Conservation (phyloP, 2,113 vertebrate genomes). For the Baryphthengus martii region DNA sequence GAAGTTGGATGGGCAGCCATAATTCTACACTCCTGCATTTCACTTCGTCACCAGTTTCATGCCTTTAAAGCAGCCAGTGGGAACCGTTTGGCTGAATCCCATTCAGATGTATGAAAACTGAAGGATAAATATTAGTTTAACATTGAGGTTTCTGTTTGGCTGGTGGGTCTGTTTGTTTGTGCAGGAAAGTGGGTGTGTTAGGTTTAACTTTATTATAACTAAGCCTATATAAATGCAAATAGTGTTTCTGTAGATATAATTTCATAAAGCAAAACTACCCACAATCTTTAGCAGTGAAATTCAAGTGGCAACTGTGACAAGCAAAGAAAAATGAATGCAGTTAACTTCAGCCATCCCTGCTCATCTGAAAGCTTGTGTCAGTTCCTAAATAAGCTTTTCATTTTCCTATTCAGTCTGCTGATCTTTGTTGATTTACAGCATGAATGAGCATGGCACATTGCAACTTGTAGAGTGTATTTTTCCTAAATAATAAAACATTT, state of each 20-base stretch:
- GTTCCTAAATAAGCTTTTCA: conserved; percentile 83
- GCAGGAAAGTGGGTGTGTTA: conserved; percentile 21
- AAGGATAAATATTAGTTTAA: background rate
- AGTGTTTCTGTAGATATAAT: conserved; percentile 70
- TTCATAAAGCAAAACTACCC: conserved; percentile 78
- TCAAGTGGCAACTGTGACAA: conserved; percentile 79
- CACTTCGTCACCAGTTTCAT: background rate
- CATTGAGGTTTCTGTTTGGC: background rate
- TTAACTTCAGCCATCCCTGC: conserved; percentile 77
- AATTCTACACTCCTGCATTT: background rate
- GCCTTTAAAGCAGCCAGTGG: background rate
- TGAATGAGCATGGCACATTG: conserved; percentile 76
- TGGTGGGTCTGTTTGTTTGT: conserved; percentile 43
- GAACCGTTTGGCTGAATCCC: background rate
- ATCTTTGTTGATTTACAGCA: conserved; percentile 83
- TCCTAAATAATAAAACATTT: conserved; percentile 81
- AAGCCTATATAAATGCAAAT: conserved; percentile 77
- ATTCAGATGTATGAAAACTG: background rate
- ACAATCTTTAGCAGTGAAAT: conserved; percentile 77
- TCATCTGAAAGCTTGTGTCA: conserved; percentile 80
- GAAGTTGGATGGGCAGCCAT: background rate
- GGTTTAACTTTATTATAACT: conserved; percentile 67
- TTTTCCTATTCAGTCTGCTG: conserved; percentile 80
- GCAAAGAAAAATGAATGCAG: conserved; percentile 78
- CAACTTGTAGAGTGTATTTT: conserved; percentile 76